A percentile compares a stretch with the other conserved stretches of the same genome.
Evolutionary conservation across 2,797 vertebrate genomes (phyloP).

Genomic region (Holocentrus rufus): DNA sequence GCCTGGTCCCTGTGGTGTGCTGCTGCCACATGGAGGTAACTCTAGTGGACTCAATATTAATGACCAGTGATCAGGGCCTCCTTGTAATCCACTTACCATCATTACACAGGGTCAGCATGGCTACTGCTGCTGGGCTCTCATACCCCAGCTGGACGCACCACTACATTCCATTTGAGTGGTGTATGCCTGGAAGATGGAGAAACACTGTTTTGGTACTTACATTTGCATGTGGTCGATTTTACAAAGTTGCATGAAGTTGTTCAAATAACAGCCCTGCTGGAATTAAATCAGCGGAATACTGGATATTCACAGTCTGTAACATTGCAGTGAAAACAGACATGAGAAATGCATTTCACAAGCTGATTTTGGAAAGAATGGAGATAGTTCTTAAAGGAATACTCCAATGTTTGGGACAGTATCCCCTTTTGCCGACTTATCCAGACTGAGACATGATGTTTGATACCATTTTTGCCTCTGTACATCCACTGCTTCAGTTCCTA

Average conservation of each 20-base stretch:
- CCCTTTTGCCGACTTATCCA: too few relatives aligned
- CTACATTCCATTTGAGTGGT: conserved; percentile 61
- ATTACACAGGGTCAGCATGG: conserved; percentile 67
- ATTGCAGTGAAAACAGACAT: conserved; percentile 37
- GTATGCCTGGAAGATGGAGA: conserved; percentile 56
- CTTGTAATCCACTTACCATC: conserved; percentile 76
- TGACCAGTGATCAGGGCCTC: conserved; percentile 69
- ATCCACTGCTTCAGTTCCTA: too few relatives aligned
- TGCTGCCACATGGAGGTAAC: conserved; percentile 65
- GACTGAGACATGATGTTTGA: too few relatives aligned
- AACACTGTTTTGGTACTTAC: conserved; percentile 64
- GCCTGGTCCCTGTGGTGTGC: conserved; percentile 56
- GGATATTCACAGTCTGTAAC: conserved; percentile 22
- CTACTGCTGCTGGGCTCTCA: conserved; percentile 66
- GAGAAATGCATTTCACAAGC: background rate
- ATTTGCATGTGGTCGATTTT: conserved; percentile 59
- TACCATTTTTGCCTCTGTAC: too few relatives aligned
- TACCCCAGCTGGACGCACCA: conserved; percentile 61
- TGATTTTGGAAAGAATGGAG: conserved; percentile 35
- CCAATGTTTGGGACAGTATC: too few relatives aligned
- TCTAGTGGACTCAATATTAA: conserved; percentile 66
- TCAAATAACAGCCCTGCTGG: conserved; percentile 36
- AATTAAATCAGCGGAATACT: conserved; percentile 40
- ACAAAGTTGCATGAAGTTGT: conserved; percentile 43
- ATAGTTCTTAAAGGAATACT: conserved; percentile 5